Conservation (phyloP, 2,888 invertebrate species). For the Zootermopsis nevadensis region DNA sequence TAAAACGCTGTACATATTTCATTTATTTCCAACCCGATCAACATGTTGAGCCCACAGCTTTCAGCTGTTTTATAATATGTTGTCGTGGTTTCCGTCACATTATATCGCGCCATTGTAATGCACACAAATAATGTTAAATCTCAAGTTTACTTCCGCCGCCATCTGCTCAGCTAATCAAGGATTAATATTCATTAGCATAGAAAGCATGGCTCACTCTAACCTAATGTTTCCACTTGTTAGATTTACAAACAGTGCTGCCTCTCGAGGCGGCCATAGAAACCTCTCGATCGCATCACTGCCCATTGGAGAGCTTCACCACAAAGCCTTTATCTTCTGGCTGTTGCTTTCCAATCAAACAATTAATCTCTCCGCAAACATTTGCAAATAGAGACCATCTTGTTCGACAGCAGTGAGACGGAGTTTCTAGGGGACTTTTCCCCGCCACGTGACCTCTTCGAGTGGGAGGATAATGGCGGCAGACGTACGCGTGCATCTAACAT, state of each 20-base stretch:
- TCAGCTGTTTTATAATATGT: too few species aligned
- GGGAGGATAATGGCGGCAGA: conserved; percentile 1
- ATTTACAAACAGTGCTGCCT: too few species aligned
- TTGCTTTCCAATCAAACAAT: conserved; percentile 31
- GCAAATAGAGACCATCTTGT: conserved; percentile 1
- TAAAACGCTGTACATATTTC: too few species aligned
- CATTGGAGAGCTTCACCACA: neutral
- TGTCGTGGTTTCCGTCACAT: too few species aligned
- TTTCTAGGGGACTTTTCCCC: neutral
- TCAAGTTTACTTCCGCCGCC: neutral
- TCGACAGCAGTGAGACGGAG: neutral
- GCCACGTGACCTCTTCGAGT: conserved; percentile 35
- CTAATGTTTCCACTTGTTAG: too few species aligned
- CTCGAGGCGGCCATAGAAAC: too few species aligned
- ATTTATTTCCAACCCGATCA: too few species aligned
- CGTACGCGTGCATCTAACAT: too few species aligned
- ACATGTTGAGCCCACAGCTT: too few species aligned
- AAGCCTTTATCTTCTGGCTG: conserved; percentile 5
- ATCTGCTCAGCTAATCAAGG: neutral
- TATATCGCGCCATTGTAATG: neutral
- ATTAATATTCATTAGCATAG: too few species aligned
- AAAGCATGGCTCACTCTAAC: too few species aligned
- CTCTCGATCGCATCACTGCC: conserved; percentile 15
- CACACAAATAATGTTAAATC: neutral
- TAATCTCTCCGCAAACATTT: conserved; percentile 35